phyloP scores from a whole-genome alignment of 2,888 invertebrate genomes.

The Cataglyphis altisquamis region DNA sequence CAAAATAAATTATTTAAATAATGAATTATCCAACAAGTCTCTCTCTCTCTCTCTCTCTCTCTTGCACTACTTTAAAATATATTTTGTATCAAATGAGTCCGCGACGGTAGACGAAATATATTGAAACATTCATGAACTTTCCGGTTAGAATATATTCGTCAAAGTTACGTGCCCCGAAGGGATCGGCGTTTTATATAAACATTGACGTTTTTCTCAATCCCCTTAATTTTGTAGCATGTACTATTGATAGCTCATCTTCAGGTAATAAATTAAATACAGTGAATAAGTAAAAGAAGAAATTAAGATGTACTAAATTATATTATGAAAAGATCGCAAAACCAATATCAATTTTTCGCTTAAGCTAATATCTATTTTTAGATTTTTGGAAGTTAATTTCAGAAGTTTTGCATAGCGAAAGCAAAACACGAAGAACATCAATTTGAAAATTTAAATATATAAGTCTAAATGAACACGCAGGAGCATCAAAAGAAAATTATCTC shows the following conservation, averaged over 20 bases:
- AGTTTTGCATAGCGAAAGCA: constrained; percentile 14
- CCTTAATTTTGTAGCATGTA: constrained; percentile 4
- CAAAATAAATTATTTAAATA: constrained; percentile 71
- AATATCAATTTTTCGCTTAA: neutral
- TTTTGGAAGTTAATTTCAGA: constrained; percentile 7
- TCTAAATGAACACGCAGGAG: constrained; percentile 27
- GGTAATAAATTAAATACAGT: constrained; percentile 5
- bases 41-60: neutral
- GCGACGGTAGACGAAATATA: constrained; percentile 12
- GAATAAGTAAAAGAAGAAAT: neutral
- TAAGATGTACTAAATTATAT: constrained; percentile 9
- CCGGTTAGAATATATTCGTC: constrained; percentile 18
- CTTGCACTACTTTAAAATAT: neutral
- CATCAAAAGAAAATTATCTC: neutral
- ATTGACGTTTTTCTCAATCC: neutral
- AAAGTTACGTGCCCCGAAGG: constrained; percentile 25
- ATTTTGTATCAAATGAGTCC: constrained; percentile 32
- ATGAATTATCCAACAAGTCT: constrained; percentile 69
- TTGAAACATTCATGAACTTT: constrained; percentile 58
- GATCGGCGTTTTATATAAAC: constrained; percentile 15
- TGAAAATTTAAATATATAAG: constrained; percentile 16
- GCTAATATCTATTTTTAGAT: constrained; percentile 14
- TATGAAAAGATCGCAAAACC: neutral
- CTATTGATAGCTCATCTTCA: neutral
- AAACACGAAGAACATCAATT: constrained; percentile 30